Evolutionary conservation across 1,140 invertebrate species (phyloP).

Genomic region (Globodera rostochiensis): DNA sequence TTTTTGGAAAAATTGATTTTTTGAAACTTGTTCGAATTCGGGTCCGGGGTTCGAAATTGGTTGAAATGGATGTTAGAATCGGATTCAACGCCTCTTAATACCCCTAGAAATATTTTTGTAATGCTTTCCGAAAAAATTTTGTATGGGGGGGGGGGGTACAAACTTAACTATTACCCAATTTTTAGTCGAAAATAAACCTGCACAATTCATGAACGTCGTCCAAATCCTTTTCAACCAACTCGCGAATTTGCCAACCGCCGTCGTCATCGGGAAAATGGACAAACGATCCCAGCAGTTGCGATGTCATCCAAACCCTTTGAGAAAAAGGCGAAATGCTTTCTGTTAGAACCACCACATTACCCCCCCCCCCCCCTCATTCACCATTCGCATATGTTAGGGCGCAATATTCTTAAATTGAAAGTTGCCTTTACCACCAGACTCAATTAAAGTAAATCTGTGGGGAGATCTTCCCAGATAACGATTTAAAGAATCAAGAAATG

Average conservation of each 20-base stretch:
- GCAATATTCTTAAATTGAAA: no score
- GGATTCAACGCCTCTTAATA: no score
- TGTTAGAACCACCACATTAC: neutral
- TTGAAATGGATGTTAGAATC: no score
- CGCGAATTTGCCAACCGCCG: constrained; percentile 17
- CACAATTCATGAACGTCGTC: constrained; percentile 18
- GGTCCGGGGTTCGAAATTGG: no score
- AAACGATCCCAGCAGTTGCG: neutral
- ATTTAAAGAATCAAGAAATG: neutral
- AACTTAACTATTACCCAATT: no score
- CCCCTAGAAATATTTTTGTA: no score
- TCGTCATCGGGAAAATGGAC: neutral
- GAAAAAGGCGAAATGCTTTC: neutral
- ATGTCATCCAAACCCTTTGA: neutral
- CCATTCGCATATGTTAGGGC: neutral
- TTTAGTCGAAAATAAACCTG: neutral
- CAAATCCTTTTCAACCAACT: constrained; percentile 27
- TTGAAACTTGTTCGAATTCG: no score
- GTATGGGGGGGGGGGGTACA: no score
- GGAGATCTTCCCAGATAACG: neutral
- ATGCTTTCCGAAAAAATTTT: no score
- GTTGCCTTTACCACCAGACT: no score
- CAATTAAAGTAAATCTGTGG: no score
- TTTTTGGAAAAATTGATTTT: no score
- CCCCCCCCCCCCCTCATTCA: neutral